Evolutionary conservation across 92 coral and sea anemone species (phyloP), one percentile per base, ranked within the genome.

Genomic region (Hydrozoanthus gracilis): DNA sequence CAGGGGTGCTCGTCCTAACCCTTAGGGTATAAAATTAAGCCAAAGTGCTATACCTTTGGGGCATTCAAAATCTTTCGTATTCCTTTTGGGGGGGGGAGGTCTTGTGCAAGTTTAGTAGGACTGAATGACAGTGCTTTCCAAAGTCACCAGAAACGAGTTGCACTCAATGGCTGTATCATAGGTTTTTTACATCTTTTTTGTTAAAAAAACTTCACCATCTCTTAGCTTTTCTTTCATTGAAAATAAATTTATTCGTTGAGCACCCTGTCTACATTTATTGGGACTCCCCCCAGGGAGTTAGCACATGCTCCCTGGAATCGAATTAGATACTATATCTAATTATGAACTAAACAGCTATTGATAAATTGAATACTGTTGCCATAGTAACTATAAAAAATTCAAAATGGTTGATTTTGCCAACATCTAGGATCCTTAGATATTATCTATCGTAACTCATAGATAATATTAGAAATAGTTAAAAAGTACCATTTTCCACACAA

Each of bases 81-180:
- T 15, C 68, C 68, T 61, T 61, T 61, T n/a, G n/a, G n/a, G 16
- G 14, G 68, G 68, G 68, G 68, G 8, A 12, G 60, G 60, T 61
- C 68, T 61, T 61, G 68, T 16, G 68, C 68, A 6, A 61, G 12
- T 65, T 65, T 65, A 65, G 71, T 70, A 70, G 75, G 50, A 70
- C 75, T 39, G 75, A 44, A 70, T 27, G 75, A 70, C 75, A 70
- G 75, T 1, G 70, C 75, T 70, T 44, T 70, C 48, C 75, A 70
- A 70, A 70, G 75, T 70, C 50, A 70, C 75, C 72, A 66, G 72
- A n/a, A n/a, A n/a, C n/a, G n/a, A n/a, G n/a, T n/a, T n/a, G n/a
- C n/a, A n/a, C n/a, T n/a, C n/a, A n/a, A 66, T 66, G 72, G 72
- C 72, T 66, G 27, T 66, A 66, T 66, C 72, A 3, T 66, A 66